Evolutionary conservation across 2,797 vertebrate species (phyloP).

Genomic region (Aldrovandia affinis): DNA sequence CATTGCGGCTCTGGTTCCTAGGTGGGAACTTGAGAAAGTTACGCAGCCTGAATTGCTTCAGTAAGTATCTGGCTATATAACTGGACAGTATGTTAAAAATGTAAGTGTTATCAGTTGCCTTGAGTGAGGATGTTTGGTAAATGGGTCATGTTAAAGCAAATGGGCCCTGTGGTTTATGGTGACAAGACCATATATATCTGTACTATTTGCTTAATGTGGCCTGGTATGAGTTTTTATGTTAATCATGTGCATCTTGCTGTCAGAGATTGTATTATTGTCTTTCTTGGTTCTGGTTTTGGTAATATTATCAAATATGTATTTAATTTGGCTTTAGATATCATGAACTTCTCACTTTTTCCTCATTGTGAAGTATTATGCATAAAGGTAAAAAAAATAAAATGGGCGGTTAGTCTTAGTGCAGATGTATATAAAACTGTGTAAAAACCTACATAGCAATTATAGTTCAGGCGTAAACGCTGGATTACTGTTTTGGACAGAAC

Average conservation of each 20-base stretch:
- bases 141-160: neutral
- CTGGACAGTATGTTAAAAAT: neutral
- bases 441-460: neutral
- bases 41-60: neutral
- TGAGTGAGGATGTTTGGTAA: neutral
- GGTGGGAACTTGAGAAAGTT: no score
- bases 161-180: neutral
- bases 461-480: neutral
- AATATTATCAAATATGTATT: neutral
- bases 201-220: neutral
- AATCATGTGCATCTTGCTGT: neutral
- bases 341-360: neutral
- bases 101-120: neutral
- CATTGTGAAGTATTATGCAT: neutral
- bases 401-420: neutral
- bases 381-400: neutral
- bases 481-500: slow-evolving; percentile 29
- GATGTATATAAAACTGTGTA: neutral
- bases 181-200: neutral
- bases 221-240: neutral
- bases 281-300: neutral
- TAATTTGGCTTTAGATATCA: neutral
- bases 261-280: neutral
- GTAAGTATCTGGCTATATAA: no score
- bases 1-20: neutral